These are phyloP conservation scores for Zoanthus solanderi DNA, from an alignment of 92 coral and sea anemone genomes.

Conservation along the genomic window DNA sequence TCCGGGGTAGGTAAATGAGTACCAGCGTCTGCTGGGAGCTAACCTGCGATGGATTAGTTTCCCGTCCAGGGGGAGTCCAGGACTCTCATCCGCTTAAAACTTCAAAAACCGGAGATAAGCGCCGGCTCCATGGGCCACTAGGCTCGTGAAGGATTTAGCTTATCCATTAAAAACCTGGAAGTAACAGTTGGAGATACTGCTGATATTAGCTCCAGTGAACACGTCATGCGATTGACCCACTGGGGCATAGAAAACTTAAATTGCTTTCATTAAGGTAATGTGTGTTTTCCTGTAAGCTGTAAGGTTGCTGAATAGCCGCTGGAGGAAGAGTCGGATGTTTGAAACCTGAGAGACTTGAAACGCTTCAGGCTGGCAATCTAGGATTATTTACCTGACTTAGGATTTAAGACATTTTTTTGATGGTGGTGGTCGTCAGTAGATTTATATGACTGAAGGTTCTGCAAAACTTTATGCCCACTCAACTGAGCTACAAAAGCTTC, in stretches of 20 bases:
- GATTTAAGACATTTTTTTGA: constrained; percentile 44
- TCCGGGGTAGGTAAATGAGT: too few species aligned
- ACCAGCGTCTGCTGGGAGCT: too few species aligned
- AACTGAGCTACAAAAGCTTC: constrained; percentile 54
- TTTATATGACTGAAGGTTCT: constrained; percentile 41
- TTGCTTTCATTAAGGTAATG: neutral
- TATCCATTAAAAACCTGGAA: constrained; percentile 67
- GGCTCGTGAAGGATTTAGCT: neutral
- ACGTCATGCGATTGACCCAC: constrained; percentile 9
- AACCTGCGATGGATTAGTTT: too few species aligned
- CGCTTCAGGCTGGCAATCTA: neutral
- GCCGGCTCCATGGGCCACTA: too few species aligned
- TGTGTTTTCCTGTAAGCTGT: neutral
- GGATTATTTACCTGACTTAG: constrained; percentile 1
- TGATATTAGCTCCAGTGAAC: constrained; percentile 56
- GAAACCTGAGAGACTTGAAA: neutral
- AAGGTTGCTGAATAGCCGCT: neutral
- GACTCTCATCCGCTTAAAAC: too few species aligned
- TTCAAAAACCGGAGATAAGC: too few species aligned
- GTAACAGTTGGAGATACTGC: constrained; percentile 44
- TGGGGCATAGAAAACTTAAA: neutral
- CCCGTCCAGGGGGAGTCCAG: too few species aligned
- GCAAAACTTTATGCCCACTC: constrained; percentile 51
- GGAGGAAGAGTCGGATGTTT: neutral
- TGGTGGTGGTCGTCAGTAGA: constrained; percentile 47